phyloP scores from a whole-genome alignment of 37 sponge, comb jelly and placozoan genomes.

The Amphimedon queenslandica region DNA sequence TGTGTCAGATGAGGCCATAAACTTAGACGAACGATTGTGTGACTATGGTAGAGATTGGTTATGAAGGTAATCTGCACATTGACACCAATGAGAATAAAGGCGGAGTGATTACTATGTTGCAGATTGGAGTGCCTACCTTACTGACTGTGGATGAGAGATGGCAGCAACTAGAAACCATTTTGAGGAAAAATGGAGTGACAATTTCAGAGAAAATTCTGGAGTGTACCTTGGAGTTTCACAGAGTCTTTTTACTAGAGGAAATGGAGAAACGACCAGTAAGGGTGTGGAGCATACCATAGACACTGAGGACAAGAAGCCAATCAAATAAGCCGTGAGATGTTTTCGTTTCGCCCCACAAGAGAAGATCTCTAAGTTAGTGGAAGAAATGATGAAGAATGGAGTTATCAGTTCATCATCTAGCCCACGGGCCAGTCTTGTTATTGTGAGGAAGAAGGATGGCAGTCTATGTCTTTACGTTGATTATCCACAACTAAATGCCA shows the following conservation, averaged over 20 bases:
- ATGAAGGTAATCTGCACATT: no score
- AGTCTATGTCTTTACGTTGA: conserved; percentile 6
- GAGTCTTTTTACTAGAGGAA: no score
- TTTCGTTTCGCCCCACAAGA: neutral
- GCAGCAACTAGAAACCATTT: neutral
- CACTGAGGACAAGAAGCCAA: neutral
- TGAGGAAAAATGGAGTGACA: neutral
- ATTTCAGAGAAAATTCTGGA: neutral
- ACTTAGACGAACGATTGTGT: no score
- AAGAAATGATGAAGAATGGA: conserved; percentile 3
- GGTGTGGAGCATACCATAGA: neutral
- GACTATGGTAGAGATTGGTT: no score
- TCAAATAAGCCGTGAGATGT: neutral
- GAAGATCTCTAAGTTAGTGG: conserved; percentile 1
- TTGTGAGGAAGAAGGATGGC: conserved; percentile 24
- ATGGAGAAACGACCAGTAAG: neutral
- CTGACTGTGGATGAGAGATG: neutral
- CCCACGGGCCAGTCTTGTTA: conserved; percentile 20
- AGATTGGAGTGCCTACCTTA: no score
- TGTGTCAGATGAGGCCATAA: no score
- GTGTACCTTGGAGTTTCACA: no score
- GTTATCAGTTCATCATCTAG: conserved; percentile 6
- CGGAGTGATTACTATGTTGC: no score
- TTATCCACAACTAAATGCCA: conserved; percentile 8
- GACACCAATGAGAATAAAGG: no score